Conservation (phyloP, 2,888 invertebrate species). For the Carpatolechia fugitivella region DNA sequence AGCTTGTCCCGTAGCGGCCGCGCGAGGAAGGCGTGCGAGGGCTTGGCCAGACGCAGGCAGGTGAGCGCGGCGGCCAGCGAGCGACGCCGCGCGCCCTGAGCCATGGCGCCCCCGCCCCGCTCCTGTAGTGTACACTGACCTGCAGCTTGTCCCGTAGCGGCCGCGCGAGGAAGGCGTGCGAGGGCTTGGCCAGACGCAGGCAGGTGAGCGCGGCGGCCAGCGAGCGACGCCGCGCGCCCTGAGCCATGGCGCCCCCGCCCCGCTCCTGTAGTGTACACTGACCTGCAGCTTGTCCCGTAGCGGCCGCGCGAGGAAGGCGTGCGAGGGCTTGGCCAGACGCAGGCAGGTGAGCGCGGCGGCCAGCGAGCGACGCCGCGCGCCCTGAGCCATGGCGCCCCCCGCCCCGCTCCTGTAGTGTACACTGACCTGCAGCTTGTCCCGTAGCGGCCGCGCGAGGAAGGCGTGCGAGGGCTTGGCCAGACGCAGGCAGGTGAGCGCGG, state of each 20-base stretch:
- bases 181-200: conserved; percentile 85
- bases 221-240: too few species aligned
- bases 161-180: conserved; percentile 92
- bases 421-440: conserved; percentile 58
- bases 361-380: conserved; percentile 88
- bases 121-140: conserved; percentile 41
- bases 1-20: conserved; percentile 66
- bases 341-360: conserved; percentile 90
- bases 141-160: conserved; percentile 69
- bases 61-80: conserved; percentile 87
- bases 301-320: too few species aligned
- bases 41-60: conserved; percentile 85
- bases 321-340: conserved; percentile 85
- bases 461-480: conserved; percentile 88
- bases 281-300: conserved; percentile 38
- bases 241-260: too few species aligned
- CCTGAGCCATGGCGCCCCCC: too few species aligned
- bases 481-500: conserved; percentile 88
- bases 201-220: conserved; percentile 89
- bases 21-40: conserved; percentile 92
- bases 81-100: too few species aligned
- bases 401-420: too few species aligned
- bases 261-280: too few species aligned
- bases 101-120: too few species aligned
- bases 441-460: conserved; percentile 91